Base-by-base conservation (phyloP, 2,113 vertebrate genomes). In the Phalacrocorax pelagicus region DNA sequence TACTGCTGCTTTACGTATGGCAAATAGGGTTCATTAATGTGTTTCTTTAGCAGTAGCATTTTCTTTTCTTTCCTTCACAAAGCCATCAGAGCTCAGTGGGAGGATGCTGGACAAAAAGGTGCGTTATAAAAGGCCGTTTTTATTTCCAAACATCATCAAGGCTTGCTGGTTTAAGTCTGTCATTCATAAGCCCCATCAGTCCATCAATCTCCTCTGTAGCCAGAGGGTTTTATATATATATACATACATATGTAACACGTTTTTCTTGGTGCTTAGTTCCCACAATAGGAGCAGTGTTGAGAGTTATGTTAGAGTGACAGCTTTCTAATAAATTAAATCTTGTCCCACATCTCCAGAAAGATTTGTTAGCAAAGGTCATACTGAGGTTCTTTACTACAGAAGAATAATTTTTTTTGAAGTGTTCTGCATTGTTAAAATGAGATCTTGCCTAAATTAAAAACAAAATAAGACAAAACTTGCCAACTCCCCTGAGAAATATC, bases 381-480 rank as follows among this genome's bases (percentile, higher is more conserved):
- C 63, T 47, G 3, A 63, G 80, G 86, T 27, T 84, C 73, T 84
- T 93, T 89, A 94, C 91, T 71, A 24, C 57, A 87, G 87, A 78
- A 77, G 88, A 88, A 72, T 87, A 67, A 22, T n/a, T 85, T 90
- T 90, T 81, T 70, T 86, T 12, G 16, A 23, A 78, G 81, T 38
- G 59, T 58, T 96, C 69, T 67, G 42, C 86, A 11, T 47, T 36
- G 73, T 69, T 94, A 91, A 90, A 84, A 7, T 8, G 91, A 95
- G 86, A 49, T 87, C 71, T 72, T 86, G 88, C 80, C 82, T 86
- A 29, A 67, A 84, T 84, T 47, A 49, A 91, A 93, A 93, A 81
- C 85, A 92, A 97, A 94, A 49, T 81, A 73, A 84, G 92, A 51
- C 58, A 88, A 82, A 95, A 88, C 84, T 88, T 47, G 34, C 83